Conservation (phyloP, 2,797 vertebrate genomes). For the Liasis olivaceus region DNA sequence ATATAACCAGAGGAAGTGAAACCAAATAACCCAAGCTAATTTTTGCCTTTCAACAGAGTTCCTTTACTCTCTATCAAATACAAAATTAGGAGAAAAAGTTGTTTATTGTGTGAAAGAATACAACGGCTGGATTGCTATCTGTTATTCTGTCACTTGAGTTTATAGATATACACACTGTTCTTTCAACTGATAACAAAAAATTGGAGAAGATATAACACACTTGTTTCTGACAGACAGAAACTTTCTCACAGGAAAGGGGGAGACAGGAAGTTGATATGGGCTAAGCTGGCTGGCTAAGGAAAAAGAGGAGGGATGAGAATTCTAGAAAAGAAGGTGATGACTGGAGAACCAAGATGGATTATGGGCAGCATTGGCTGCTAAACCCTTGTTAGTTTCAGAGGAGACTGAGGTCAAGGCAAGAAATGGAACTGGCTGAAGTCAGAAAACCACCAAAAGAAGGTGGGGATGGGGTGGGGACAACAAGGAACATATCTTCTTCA, state of each 20-base stretch:
- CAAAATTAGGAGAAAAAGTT: not conserved
- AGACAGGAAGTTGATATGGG: not conserved
- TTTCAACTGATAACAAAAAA: not conserved
- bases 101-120: not conserved
- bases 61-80: not conserved
- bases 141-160: not conserved
- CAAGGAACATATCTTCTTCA: not conserved
- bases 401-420: not conserved
- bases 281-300: not conserved
- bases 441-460: not conserved
- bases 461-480: not conserved
- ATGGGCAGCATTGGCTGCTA: not conserved
- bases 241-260: not conserved
- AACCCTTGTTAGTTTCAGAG: not conserved
- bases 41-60: not conserved
- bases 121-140: not conserved
- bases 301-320: not conserved
- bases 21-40: not conserved
- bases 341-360: not conserved
- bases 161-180: not conserved
- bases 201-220: not conserved
- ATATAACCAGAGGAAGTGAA: not conserved
- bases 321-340: not conserved
- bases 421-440: not conserved
- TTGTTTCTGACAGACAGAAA: not conserved